These are phyloP conservation scores for Gopherus flavomarginatus DNA, from an alignment of 2,113 vertebrate genomes.

Conservation along the genomic window DNA sequence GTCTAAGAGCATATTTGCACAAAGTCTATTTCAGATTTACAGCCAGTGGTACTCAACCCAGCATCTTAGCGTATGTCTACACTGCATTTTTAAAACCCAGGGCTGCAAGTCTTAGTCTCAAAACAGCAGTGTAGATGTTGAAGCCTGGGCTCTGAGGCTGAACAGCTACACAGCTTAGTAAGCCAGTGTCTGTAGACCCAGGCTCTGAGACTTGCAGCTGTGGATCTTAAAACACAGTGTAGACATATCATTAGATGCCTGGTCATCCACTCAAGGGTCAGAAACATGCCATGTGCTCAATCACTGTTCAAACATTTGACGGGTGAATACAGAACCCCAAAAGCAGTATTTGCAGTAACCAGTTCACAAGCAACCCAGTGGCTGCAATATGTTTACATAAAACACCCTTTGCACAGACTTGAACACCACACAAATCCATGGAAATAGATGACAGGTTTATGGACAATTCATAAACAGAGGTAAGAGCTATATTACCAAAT, in stretches of 20 bases:
- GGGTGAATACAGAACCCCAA: neutral
- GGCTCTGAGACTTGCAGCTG: neutral
- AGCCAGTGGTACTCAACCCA: fast-evolving
- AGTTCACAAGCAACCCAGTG: neutral
- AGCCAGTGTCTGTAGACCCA: neutral
- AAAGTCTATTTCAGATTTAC: neutral
- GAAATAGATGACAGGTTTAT: neutral
- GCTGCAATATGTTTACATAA: neutral
- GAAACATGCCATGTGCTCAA: neutral
- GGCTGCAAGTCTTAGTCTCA: neutral
- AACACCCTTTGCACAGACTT: neutral
- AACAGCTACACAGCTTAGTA: neutral
- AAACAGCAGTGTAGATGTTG: neutral
- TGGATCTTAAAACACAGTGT: neutral
- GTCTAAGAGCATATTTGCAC: neutral
- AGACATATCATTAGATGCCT: neutral
- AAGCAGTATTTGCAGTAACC: neutral
- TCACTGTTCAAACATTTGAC: neutral
- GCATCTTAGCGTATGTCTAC: neutral
- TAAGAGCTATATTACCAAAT: neutral
- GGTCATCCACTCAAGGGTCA: neutral
- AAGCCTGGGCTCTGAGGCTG: no score
- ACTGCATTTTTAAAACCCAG: neutral
- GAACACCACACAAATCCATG: neutral
- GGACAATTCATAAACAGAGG: neutral